Percentiles rank a stretch among this genome's conserved stretches.
phyloP scores from a whole-genome alignment of 2,797 vertebrate species.

The Neosilurus hyrtlii region DNA sequence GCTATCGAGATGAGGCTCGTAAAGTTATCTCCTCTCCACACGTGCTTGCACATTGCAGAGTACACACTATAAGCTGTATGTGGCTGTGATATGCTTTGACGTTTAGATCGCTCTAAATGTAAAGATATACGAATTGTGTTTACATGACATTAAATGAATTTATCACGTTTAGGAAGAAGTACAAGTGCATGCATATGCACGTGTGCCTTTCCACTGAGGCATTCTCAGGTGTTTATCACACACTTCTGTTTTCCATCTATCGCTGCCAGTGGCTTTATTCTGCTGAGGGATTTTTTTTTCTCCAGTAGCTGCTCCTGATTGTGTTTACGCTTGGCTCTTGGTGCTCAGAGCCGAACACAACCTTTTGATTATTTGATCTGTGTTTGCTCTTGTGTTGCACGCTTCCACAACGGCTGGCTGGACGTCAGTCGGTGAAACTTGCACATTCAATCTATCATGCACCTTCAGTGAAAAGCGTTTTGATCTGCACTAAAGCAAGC shows the following conservation, averaged over 20 bases:
- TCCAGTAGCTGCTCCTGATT: conserved; percentile 39
- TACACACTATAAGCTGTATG: conserved; percentile 26
- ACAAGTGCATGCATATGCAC: background rate
- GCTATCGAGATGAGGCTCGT: conserved; percentile 52
- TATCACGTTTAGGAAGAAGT: background rate
- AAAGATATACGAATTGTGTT: background rate
- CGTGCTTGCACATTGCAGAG: conserved; percentile 38
- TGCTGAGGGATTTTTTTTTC: conserved; percentile 43
- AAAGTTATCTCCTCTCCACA: conserved; percentile 52
- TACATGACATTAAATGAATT: background rate
- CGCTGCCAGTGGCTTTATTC: conserved; percentile 49
- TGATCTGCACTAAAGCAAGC: conserved; percentile 9
- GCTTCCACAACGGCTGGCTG: conserved; percentile 23
- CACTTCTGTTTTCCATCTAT: conserved; percentile 53
- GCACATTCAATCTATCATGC: conserved; percentile 34
- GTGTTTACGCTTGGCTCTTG: conserved; percentile 35
- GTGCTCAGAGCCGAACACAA: conserved; percentile 30
- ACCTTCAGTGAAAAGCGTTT: conserved; percentile 19
- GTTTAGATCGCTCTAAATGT: background rate
- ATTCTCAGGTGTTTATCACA: conserved; percentile 45
- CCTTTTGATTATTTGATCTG: conserved; percentile 44
- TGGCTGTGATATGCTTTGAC: background rate
- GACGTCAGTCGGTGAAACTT: conserved; percentile 30
- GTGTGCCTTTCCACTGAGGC: conserved; percentile 27
- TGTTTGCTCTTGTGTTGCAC: conserved; percentile 42